These are phyloP conservation scores for Drosophila pseudotakahashii DNA, from an alignment of 2,888 invertebrate genomes.

Conservation along the genomic window DNA sequence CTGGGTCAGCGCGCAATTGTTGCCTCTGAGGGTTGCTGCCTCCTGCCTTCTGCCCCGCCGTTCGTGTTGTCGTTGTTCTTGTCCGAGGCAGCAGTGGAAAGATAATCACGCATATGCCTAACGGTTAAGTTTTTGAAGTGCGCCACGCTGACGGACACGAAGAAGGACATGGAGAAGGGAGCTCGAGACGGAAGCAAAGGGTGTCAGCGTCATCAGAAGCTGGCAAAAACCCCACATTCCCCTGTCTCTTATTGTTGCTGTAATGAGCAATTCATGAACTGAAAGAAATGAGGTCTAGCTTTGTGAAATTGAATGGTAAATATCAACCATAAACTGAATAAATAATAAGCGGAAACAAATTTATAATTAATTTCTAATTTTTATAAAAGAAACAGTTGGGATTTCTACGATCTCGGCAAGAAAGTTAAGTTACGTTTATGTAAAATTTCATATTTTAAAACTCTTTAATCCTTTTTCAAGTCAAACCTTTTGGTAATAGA, in stretches of 20 bases:
- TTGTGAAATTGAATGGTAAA: too few species aligned
- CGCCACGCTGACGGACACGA: slow-evolving; percentile 39
- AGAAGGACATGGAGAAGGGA: slow-evolving; percentile 26
- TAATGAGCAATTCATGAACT: slow-evolving; percentile 62
- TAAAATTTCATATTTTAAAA: background rate
- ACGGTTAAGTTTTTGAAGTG: slow-evolving; percentile 79
- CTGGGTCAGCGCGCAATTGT: slow-evolving; percentile 79
- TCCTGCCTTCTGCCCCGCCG: slow-evolving; percentile 9
- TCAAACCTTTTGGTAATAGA: background rate
- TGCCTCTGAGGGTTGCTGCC: slow-evolving; percentile 50
- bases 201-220: slow-evolving; percentile 65
- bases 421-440: background rate
- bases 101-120: slow-evolving; percentile 79
- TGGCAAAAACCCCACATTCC: slow-evolving; percentile 13
- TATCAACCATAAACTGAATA: background rate
- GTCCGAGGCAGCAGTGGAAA: slow-evolving; percentile 60
- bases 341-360: background rate
- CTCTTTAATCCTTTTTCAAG: background rate
- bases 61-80: slow-evolving; percentile 20
- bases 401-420: too few species aligned
- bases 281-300: slow-evolving; percentile 1
- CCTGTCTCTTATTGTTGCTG: slow-evolving; percentile 33
- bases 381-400: too few species aligned
- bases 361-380: too few species aligned
- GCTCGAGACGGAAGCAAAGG: slow-evolving; percentile 52